Conservation (phyloP, 1,140 invertebrate genomes). For the Bombus breviceps region DNA sequence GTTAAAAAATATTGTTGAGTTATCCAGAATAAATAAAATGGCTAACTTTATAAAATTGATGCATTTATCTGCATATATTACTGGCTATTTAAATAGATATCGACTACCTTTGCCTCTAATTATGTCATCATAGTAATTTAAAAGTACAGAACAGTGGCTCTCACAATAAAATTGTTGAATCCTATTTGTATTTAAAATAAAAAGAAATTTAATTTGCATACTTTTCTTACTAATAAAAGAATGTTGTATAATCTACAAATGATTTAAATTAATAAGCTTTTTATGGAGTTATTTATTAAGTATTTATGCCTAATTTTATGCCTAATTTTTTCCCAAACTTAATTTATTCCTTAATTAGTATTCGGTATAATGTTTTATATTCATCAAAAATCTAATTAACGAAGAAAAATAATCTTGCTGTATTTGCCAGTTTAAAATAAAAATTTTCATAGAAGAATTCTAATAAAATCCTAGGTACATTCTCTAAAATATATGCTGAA, state of each 20-base stretch:
- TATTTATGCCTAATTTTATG: not conserved
- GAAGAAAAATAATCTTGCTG: not conserved
- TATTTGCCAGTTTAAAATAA: not conserved
- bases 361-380: not conserved
- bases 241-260: not conserved
- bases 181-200: not conserved
- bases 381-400: not conserved
- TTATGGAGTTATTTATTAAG: not conserved
- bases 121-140: not conserved
- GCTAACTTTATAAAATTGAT: not conserved
- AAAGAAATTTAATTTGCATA: not conserved
- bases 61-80: not conserved
- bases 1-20: not conserved
- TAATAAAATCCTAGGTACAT: not conserved
- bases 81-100: not conserved
- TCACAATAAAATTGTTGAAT: not conserved
- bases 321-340: not conserved
- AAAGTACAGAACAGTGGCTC: not conserved
- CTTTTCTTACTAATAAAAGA: not conserved
- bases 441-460: not conserved
- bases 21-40: not conserved
- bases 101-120: not conserved
- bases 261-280: not conserved
- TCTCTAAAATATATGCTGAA: not conserved
- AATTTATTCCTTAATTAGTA: not conserved